These are phyloP conservation scores for Theocolax elegans DNA, from an alignment of 1,140 invertebrate genomes.

Conservation along the genomic window DNA sequence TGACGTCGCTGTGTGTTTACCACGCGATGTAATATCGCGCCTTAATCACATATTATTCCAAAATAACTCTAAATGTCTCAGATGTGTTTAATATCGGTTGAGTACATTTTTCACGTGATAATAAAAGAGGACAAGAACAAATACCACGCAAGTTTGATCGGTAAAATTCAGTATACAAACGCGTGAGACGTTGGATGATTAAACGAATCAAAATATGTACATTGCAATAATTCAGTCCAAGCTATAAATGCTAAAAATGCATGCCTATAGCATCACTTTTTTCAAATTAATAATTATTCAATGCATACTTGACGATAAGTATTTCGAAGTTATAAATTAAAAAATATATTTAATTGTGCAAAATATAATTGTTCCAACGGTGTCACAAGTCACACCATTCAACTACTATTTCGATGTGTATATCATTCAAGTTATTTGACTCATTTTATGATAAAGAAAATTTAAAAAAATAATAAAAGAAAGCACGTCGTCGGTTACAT, in stretches of 20 bases:
- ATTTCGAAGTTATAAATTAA: slow-evolving; percentile 21
- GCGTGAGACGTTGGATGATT: neutral
- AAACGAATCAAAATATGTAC: slow-evolving; percentile 26
- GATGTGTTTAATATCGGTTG: slow-evolving; percentile 22
- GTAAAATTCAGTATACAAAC: neutral
- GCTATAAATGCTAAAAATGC: neutral
- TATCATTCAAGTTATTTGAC: neutral
- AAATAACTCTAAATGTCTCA: slow-evolving; percentile 34
- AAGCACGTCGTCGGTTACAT: slow-evolving; percentile 6
- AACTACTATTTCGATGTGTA: slow-evolving; percentile 20
- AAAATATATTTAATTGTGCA: slow-evolving; percentile 1
- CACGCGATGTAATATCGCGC: slow-evolving; percentile 26
- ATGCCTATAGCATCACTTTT: neutral
- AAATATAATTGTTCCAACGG: slow-evolving; percentile 14
- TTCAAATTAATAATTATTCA: slow-evolving; percentile 12
- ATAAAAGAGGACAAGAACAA: neutral
- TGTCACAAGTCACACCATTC: neutral
- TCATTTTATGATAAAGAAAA: neutral
- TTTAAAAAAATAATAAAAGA: slow-evolving; percentile 1
- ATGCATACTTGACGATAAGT: neutral
- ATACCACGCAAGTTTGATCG: neutral
- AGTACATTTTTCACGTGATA: neutral
- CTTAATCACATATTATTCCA: slow-evolving; percentile 31
- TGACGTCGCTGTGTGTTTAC: slow-evolving; percentile 25
- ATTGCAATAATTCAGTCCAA: slow-evolving; percentile 31